These are phyloP conservation scores for Melieria picta DNA, from an alignment of 2,888 invertebrate species.

Conservation along the genomic window DNA sequence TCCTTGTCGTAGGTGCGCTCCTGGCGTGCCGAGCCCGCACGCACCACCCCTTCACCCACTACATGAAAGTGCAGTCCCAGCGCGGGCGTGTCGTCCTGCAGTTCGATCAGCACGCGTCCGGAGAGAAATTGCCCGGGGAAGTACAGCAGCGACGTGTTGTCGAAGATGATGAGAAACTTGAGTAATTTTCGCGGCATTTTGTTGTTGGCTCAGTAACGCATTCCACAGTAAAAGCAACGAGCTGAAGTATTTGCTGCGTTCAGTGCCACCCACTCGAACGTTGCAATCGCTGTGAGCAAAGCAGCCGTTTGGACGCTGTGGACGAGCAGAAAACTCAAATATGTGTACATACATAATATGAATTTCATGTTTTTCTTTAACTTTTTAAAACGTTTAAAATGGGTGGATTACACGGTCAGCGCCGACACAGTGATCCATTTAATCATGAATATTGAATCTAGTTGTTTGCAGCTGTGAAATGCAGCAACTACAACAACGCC, in stretches of 20 bases:
- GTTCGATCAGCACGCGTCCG: conserved; percentile 89
- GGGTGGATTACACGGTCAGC: too few species aligned
- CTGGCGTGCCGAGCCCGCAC: conserved; percentile 82
- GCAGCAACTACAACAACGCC: too few species aligned
- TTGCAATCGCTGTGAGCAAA: background rate
- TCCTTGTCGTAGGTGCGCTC: conserved; percentile 90
- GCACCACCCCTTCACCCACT: conserved; percentile 93
- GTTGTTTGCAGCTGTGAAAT: too few species aligned
- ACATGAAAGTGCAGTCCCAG: conserved; percentile 92
- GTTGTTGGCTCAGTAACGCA: background rate
- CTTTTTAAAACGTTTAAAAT: too few species aligned
- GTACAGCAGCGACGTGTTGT: conserved; percentile 91
- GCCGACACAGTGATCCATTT: too few species aligned
- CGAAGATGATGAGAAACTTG: conserved; percentile 93
- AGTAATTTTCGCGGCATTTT: conserved; percentile 86
- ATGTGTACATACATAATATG: background rate
- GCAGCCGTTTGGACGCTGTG: too few species aligned
- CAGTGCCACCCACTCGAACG: background rate
- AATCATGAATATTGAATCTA: too few species aligned
- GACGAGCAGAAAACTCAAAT: background rate
- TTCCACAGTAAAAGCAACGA: background rate
- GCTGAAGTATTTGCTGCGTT: background rate
- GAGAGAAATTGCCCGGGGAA: conserved; percentile 94
- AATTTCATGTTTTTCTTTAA: too few species aligned
- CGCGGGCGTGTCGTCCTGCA: conserved; percentile 94